phyloP scores from a whole-genome alignment of 2,113 vertebrate genomes.

The Machaerirhynchus nigripectus region DNA sequence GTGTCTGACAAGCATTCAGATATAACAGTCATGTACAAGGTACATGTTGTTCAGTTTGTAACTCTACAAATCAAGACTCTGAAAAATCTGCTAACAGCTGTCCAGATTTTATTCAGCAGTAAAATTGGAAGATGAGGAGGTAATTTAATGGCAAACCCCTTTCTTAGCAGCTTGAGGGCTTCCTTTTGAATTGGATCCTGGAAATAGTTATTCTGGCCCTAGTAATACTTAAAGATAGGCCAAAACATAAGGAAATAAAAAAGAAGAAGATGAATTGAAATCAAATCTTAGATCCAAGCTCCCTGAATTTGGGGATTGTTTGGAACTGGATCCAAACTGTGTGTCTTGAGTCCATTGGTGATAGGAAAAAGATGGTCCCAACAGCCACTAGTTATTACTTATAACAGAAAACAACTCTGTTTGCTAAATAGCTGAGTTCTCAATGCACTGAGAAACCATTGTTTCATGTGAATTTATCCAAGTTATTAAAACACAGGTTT shows the following conservation, averaged over 20 bases:
- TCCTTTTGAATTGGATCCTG: conserved; percentile 32
- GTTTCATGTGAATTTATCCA: not conserved
- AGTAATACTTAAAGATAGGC: not conserved
- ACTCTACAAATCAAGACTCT: conserved; percentile 17
- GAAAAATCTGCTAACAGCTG: conserved; percentile 37
- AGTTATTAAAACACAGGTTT: not conserved
- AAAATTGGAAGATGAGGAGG: conserved; percentile 34
- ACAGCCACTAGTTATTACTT: not conserved
- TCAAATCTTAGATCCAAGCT: not conserved
- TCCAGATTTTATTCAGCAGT: conserved; percentile 12
- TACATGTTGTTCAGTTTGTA: conserved; percentile 26
- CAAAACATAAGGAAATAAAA: not conserved
- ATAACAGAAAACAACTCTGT: not conserved
- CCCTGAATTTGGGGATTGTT: conserved; percentile 1
- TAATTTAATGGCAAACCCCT: conserved; percentile 20
- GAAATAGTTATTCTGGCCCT: conserved; percentile 14
- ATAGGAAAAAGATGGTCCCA: not conserved
- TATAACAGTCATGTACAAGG: not conserved
- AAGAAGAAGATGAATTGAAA: not conserved
- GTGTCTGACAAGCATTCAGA: not conserved
- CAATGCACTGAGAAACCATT: not conserved
- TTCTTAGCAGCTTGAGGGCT: conserved; percentile 26
- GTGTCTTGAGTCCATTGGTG: not conserved
- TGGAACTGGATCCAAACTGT: not conserved
- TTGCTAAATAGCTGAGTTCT: not conserved